A percentile compares a stretch with the other conserved stretches of the same genome.
These are phyloP conservation scores for Macaria liturata DNA, from an alignment of 2,888 invertebrate species.

Conservation along the genomic window DNA sequence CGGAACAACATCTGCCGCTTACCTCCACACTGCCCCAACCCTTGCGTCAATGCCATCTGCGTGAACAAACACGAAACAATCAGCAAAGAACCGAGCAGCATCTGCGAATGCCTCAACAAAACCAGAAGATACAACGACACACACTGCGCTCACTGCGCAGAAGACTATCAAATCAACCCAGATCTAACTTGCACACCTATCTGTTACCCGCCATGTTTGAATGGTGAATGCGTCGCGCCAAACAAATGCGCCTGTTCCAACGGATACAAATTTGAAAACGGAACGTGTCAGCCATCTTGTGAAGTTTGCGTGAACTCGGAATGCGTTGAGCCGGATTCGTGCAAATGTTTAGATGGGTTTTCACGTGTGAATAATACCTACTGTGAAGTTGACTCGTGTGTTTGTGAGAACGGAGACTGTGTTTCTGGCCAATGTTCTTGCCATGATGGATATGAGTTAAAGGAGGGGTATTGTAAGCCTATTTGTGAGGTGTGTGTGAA, in stretches of 20 bases:
- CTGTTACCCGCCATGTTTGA: slow-evolving; percentile 39
- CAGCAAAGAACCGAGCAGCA: slow-evolving; percentile 24
- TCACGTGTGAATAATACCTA: slow-evolving; percentile 33
- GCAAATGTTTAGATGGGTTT: slow-evolving; percentile 64
- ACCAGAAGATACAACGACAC: slow-evolving; percentile 51
- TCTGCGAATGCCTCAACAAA: slow-evolving; percentile 57
- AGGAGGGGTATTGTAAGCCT: slow-evolving; percentile 25
- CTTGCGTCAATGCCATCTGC: slow-evolving; percentile 63
- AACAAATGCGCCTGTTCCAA: slow-evolving; percentile 50
- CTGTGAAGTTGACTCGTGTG: slow-evolving; percentile 15
- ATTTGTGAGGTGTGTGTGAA: slow-evolving; percentile 39
- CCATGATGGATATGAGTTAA: slow-evolving; percentile 9
- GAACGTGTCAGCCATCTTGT: slow-evolving; percentile 58
- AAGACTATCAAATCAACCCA: slow-evolving; percentile 42
- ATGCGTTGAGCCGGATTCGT: slow-evolving; percentile 61
- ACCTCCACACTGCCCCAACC: slow-evolving; percentile 51
- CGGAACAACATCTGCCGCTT: slow-evolving; percentile 56
- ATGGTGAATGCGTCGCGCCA: slow-evolving; percentile 50
- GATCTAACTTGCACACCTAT: slow-evolving; percentile 44
- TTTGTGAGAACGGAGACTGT: slow-evolving; percentile 30
- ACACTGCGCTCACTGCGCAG: slow-evolving; percentile 59
- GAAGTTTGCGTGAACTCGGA: slow-evolving; percentile 65
- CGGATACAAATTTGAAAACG: slow-evolving; percentile 45
- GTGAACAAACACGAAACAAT: slow-evolving; percentile 1
- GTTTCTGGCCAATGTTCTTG: slow-evolving; percentile 29